Evolutionary conservation across 2,797 vertebrate species (phyloP).

Genomic region (Tenualosa ilisha): DNA sequence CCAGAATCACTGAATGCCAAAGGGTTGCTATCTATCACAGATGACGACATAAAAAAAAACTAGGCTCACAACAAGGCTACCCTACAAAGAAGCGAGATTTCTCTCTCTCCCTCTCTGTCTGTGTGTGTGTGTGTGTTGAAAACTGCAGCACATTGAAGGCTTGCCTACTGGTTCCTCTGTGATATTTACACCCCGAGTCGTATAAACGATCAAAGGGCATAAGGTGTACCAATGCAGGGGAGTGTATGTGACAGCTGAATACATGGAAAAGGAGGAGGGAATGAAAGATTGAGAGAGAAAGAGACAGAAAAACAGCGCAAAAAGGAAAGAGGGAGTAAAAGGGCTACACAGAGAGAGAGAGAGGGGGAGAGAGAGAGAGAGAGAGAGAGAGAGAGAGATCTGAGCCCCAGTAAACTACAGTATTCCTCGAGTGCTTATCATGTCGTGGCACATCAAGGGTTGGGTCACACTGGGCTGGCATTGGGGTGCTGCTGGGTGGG

Average conservation of each 20-base stretch:
- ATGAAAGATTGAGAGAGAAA: too few species aligned
- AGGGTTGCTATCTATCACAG: neutral
- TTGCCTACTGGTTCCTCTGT: neutral
- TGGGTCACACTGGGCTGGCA: neutral
- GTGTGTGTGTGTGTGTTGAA: neutral
- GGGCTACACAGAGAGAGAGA: neutral
- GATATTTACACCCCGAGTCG: neutral
- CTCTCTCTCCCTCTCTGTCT: neutral
- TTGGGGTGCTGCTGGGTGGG: neutral
- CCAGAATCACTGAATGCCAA: conserved; percentile 7
- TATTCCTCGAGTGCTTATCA: conserved; percentile 18
- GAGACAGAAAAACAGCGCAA: too few species aligned
- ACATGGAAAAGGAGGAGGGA: too few species aligned
- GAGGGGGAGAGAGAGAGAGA: neutral
- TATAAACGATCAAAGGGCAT: neutral
- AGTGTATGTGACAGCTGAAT: neutral
- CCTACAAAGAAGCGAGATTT: neutral
- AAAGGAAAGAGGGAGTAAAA: neutral
- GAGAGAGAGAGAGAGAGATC: neutral
- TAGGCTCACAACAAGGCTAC: neutral
- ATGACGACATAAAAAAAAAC: conserved; percentile 5
- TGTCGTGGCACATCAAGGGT: conserved; percentile 13
- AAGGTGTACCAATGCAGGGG: neutral
- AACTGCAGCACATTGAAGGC: neutral
- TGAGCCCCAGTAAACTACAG: neutral